Conservation (phyloP, 2,888 invertebrate genomes). For the Eristalis arbustorum region DNA sequence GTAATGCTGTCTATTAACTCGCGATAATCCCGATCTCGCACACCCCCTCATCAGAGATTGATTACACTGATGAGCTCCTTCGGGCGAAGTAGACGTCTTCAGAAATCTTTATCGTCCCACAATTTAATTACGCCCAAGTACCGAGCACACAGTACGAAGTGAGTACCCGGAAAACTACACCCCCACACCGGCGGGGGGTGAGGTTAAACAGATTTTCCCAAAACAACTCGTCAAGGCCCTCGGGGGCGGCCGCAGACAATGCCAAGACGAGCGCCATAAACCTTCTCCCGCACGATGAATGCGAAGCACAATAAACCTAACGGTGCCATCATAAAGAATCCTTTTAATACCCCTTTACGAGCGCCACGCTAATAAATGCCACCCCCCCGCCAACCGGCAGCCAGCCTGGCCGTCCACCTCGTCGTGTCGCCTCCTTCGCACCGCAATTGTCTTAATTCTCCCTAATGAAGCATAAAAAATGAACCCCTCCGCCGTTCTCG, state of each 20-base stretch:
- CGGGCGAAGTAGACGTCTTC: background rate
- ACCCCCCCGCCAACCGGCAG: background rate
- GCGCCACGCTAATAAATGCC: background rate
- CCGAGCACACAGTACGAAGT: background rate
- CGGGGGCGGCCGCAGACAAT: background rate
- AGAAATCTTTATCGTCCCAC: background rate
- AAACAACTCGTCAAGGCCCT: conserved; percentile 25
- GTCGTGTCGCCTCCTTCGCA: conserved; percentile 8
- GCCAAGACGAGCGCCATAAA: conserved; percentile 23
- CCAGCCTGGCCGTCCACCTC: background rate
- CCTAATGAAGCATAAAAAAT: conserved; percentile 68
- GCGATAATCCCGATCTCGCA: background rate
- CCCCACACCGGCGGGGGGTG: background rate
- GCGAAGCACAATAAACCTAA: conserved; percentile 46
- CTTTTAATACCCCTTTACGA: conserved; percentile 53
- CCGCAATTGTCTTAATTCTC: conserved; percentile 63
- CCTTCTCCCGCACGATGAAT: background rate
- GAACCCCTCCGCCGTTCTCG: conserved; percentile 44
- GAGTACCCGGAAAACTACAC: background rate
- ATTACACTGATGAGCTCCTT: background rate
- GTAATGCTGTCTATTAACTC: background rate
- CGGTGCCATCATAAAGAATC: conserved; percentile 32
- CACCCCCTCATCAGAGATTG: background rate
- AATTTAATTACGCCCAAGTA: background rate
- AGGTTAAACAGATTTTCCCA: conserved; percentile 18